phyloP scores from a whole-genome alignment of 2,888 invertebrate species.

The Geophilus truncorum region DNA sequence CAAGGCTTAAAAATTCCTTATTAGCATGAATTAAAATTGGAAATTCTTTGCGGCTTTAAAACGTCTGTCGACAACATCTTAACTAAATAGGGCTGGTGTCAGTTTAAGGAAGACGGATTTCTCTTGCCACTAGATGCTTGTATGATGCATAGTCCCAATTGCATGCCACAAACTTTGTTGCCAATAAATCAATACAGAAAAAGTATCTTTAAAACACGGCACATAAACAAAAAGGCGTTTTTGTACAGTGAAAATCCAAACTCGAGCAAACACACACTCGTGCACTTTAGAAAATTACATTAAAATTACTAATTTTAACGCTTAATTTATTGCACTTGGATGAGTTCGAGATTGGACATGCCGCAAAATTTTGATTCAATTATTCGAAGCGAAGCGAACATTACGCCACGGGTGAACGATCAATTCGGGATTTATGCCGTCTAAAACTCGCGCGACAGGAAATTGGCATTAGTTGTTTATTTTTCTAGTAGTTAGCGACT shows the following conservation, averaged over 20 bases:
- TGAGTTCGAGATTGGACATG: neutral
- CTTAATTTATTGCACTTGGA: neutral
- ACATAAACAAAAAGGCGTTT: neutral
- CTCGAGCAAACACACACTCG: neutral
- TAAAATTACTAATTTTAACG: neutral
- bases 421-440: neutral
- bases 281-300: neutral
- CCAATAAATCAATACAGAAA: neutral
- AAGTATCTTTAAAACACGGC: neutral
- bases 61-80: neutral
- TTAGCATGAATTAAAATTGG: no score
- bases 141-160: slow-evolving; percentile 5
- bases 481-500: neutral
- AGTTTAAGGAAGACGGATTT: slow-evolving; percentile 6
- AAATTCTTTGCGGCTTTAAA: no score
- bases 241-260: neutral
- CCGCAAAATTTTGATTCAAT: neutral
- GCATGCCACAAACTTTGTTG: neutral
- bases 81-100: neutral
- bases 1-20: no score
- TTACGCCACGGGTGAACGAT: neutral
- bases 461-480: neutral
- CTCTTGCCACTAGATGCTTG: neutral
- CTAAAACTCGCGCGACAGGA: neutral
- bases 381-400: neutral